Conservation (phyloP, 2,797 vertebrate genomes). For the Coluber constrictor region DNA sequence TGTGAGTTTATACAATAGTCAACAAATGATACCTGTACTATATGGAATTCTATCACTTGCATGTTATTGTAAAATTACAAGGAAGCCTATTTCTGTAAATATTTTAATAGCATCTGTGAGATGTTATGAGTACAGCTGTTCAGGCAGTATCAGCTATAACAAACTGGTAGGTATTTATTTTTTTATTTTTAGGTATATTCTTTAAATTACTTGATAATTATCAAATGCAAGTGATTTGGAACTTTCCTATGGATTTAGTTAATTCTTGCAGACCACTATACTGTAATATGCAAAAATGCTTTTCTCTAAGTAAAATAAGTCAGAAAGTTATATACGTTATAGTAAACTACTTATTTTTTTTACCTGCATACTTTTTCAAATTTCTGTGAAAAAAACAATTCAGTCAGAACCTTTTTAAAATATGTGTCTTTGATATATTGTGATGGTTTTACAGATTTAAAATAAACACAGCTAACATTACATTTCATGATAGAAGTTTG, state of each 20-base stretch:
- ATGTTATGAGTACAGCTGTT: not conserved
- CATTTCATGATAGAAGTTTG: not conserved
- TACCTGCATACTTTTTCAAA: not conserved
- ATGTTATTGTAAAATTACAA: not conserved
- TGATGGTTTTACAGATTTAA: not conserved
- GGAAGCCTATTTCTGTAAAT: not conserved
- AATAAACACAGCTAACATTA: not conserved
- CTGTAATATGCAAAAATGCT: not conserved
- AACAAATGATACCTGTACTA: not conserved
- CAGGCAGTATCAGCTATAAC: not conserved
- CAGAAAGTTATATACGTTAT: not conserved
- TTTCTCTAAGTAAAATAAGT: slow-evolving; percentile 2
- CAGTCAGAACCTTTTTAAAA: not conserved
- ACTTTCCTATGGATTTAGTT: slow-evolving; percentile 23
- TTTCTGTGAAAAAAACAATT: not conserved
- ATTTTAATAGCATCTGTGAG: not conserved
- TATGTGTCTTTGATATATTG: not conserved
- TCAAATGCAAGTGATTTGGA: not conserved
- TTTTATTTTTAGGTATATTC: not conserved
- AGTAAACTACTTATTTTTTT: slow-evolving; percentile 13
- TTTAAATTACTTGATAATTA: not conserved
- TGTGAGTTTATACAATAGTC: not conserved
- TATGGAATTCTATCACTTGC: not conserved
- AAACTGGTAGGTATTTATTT: not conserved
- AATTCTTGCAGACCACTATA: slow-evolving; percentile 16